Percentiles rank a stretch among this genome's conserved stretches.
Evolutionary conservation across 2,888 invertebrate species (phyloP).

Genomic region (Chouioia cunea): DNA sequence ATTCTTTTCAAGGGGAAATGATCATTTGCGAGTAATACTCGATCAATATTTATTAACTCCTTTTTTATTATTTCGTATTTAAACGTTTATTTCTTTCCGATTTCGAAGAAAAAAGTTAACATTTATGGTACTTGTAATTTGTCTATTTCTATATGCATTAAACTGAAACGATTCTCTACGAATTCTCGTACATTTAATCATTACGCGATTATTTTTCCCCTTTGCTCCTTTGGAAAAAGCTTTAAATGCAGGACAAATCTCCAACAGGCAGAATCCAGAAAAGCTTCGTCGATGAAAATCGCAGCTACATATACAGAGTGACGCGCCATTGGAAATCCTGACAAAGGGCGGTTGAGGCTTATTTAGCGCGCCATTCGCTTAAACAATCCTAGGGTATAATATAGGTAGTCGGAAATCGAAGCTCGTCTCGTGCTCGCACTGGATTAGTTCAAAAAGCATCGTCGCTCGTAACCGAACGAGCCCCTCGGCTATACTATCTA

Average conservation of each 20-base stretch:
- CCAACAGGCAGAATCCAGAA: neutral
- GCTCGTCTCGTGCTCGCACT: constrained; percentile 2
- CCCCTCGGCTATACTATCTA: neutral
- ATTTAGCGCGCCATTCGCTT: constrained; percentile 46
- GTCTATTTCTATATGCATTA: too few relatives aligned
- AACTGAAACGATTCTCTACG: too few relatives aligned
- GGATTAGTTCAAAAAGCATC: constrained; percentile 45
- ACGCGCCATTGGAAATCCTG: constrained; percentile 8
- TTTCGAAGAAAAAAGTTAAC: too few relatives aligned
- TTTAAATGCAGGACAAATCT: neutral
- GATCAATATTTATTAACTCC: too few relatives aligned
- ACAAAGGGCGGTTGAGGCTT: constrained; percentile 40
- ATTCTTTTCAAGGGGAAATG: too few relatives aligned
- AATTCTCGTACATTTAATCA: too few relatives aligned
- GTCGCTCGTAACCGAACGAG: neutral
- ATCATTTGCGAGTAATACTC: too few relatives aligned
- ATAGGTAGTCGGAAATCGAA: constrained; percentile 45
- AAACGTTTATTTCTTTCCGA: too few relatives aligned
- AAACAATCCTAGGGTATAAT: constrained; percentile 48
- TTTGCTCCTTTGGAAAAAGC: neutral
- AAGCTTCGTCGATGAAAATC: constrained; percentile 29
- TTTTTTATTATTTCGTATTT: too few relatives aligned
- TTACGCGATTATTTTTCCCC: too few relatives aligned
- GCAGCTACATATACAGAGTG: neutral
- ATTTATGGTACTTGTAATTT: too few relatives aligned